Evolutionary conservation across 2,113 vertebrate genomes (phyloP), one percentile per base, ranked within the genome.

Genomic region (Mirounga angustirostris): DNA sequence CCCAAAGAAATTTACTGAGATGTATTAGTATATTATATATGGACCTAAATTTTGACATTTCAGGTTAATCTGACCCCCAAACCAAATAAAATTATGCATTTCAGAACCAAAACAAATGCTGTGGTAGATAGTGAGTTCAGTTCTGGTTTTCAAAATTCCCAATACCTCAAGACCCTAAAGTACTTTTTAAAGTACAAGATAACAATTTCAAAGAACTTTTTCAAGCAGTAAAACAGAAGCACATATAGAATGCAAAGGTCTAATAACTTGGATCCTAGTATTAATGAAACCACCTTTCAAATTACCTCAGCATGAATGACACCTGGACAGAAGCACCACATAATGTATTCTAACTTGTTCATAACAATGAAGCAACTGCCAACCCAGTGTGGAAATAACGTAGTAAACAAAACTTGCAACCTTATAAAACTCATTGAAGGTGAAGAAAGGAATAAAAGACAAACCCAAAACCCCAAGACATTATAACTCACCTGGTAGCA

Each of bases 401-500:
- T 56, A 19, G 2, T 65, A 28, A 33, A 87, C 36, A 94, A 81
- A 63, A 89, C 2, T 30, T 94, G 8, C 5, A 89, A 78, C 33
- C 15, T 63, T 78, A 9, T 4, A n/a, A 73, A 40, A 73, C 26
- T 91, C 16, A 61, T 0, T 87, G 33, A 92, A 83, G 26, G 26
- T 80, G 54, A 92, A 28, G 18, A 50, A 94, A 74, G 11, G 19
- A 78, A 46, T 65, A 21, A 91, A 85, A 26, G 36, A 86, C 13
- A 97, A 85, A 79, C 7, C 85, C 43, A 88, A n/a, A 83, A 94
- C 24, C 30, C 74, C 15, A 56, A 95, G n/a, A 92, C 67, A 36
- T 84, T 58, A 16, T 50, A 91, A 95, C 94, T 98, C 97, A 95
- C 69, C 91, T 88, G 50, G 6, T 33, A 88, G 74, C 36, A 95